These are phyloP conservation scores for Agriotes lineatus DNA, from an alignment of 2,888 invertebrate genomes.

Conservation along the genomic window DNA sequence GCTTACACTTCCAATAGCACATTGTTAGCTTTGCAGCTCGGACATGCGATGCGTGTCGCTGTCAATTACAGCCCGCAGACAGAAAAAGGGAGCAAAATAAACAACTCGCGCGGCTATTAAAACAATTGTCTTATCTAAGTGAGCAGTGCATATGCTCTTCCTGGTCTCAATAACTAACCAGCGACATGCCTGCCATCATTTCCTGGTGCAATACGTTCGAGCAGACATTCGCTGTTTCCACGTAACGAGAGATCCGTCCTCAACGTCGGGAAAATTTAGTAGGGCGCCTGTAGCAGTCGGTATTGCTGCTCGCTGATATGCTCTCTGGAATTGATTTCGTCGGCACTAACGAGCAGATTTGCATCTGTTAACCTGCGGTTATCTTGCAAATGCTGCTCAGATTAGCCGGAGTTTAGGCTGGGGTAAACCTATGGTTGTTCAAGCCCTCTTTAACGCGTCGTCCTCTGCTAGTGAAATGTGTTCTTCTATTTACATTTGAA, in stretches of 20 bases:
- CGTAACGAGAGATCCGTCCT: constrained; percentile 14
- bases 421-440: no score
- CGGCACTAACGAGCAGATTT: constrained; percentile 36
- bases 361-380: constrained; percentile 23
- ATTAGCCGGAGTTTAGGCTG: no score
- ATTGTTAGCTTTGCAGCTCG: not conserved
- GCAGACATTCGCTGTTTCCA: constrained; percentile 21
- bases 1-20: not conserved
- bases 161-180: constrained; percentile 35
- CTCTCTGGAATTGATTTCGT: constrained; percentile 21
- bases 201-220: constrained; percentile 34
- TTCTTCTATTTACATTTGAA: no score
- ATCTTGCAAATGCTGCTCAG: constrained; percentile 9
- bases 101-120: constrained; percentile 23
- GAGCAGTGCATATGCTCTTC: constrained; percentile 26
- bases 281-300: constrained; percentile 31
- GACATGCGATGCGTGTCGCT: not conserved
- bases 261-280: constrained; percentile 26
- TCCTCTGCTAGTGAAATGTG: no score
- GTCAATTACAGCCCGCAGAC: not conserved
- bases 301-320: constrained; percentile 20
- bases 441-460: no score
- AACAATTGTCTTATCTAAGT: constrained; percentile 31
- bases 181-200: constrained; percentile 27
- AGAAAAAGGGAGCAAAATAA: not conserved